Base-by-base conservation (phyloP, 2,888 invertebrate species). In the Drosophila yooni region DNA sequence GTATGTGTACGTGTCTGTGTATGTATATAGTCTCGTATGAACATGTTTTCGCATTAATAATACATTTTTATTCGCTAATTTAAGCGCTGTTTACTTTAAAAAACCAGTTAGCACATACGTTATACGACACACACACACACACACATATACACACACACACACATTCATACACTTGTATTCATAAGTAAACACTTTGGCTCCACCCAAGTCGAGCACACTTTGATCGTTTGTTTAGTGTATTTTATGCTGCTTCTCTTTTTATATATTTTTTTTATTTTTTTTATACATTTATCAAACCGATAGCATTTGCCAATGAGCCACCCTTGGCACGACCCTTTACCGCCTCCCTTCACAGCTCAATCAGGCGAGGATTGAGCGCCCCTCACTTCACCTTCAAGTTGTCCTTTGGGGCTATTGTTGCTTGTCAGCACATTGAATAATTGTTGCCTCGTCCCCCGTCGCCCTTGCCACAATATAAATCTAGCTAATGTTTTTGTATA, bases 11-110 rank as follows among this genome's bases (percentile, higher is more conserved):
- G 6, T 29, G 13, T 60, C 21, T 57, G 15, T 59, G 38, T 40
- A 29, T 61, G 54, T 73, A 52, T 65, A 53, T 68, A 64, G 83
- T 83, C 69, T 77, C 62, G 72, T 80, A 88, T 80, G 84, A 86
- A 91, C 86, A 86, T 86, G 90, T 87, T 90, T 90, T 88, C 81
- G 86, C 86, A 88, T 90, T 91, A 91, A 91, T 91, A 89, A 88
- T 90, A 90, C 83, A 91, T 83, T 87, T 87, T 87, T 91, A 91
- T 87, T 90, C 91, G 87, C 87, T 87, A 90, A 87, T 87, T 87
- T 91, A 87, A 91, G 69, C 91, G 82, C 72, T 87, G 87, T 83
- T 90, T 87, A 83, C 76, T 71, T 85, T 59, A 69, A 38, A 38
- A 90, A 87, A 87, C 91, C 87, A 91, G 87, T 91, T 90, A 91